phyloP scores from a whole-genome alignment of 1,140 invertebrate genomes.

The Drosophila yakuba region DNA sequence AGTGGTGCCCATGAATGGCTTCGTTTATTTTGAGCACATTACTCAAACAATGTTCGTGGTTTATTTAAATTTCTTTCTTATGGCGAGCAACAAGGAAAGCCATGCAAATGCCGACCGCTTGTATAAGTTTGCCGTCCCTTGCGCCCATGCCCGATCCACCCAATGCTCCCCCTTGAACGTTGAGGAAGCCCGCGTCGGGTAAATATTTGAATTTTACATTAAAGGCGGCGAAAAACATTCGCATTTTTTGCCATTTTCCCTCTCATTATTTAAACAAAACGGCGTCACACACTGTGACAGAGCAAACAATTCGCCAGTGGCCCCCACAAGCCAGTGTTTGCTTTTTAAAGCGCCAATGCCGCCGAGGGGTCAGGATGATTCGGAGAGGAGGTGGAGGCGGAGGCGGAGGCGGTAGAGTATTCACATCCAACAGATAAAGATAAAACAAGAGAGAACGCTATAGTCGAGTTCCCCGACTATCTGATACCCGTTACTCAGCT shows the following conservation, averaged over 20 bases:
- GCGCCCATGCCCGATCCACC: neutral
- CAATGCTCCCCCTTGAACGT: constrained; percentile 12
- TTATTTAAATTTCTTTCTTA: constrained; percentile 83
- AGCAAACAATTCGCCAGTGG: constrained; percentile 63
- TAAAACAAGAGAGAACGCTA: too few relatives aligned
- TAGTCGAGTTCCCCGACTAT: too few relatives aligned
- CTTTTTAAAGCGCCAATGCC: constrained; percentile 79
- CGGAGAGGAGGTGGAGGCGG: neutral
- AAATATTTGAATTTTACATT: constrained; percentile 84
- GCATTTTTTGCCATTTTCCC: constrained; percentile 61
- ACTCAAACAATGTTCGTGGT: constrained; percentile 83
- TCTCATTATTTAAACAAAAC: constrained; percentile 79
- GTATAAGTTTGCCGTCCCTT: constrained; percentile 51
- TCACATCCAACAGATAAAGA: constrained; percentile 62
- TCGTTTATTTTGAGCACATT: constrained; percentile 83
- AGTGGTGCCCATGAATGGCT: constrained; percentile 71
- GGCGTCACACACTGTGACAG: constrained; percentile 73
- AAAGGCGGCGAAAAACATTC: constrained; percentile 74
- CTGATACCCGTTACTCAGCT: too few relatives aligned
- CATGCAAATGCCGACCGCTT: constrained; percentile 73
- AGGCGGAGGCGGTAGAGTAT: constrained; percentile 11
- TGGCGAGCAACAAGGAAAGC: constrained; percentile 70
- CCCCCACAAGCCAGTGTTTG: constrained; percentile 51
- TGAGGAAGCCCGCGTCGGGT: constrained; percentile 73
- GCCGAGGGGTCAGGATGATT: constrained; percentile 1